Evolutionary conservation across 1,140 invertebrate genomes (phyloP).

Genomic region (Trichonephila clavata): DNA sequence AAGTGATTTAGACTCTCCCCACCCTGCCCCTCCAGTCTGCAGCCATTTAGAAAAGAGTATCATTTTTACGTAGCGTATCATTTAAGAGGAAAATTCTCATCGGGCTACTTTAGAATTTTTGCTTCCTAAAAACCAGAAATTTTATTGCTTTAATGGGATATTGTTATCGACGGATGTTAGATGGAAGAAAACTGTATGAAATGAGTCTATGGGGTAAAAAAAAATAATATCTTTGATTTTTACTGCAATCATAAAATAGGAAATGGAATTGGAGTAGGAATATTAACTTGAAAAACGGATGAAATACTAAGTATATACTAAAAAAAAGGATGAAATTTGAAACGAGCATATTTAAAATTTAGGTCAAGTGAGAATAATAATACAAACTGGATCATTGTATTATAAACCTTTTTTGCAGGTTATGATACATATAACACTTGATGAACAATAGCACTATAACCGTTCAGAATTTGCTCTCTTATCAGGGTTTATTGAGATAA

Average conservation of each 20-base stretch:
- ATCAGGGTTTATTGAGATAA: too few species aligned
- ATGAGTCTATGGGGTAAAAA: neutral
- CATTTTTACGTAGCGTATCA: neutral
- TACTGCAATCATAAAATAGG: neutral
- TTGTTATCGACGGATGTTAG: neutral
- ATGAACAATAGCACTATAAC: too few species aligned
- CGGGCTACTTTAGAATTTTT: neutral
- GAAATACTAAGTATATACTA: too few species aligned
- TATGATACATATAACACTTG: too few species aligned
- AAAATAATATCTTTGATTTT: neutral
- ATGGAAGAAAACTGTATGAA: neutral
- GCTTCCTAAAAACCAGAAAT: neutral
- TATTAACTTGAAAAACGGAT: neutral
- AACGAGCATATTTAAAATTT: too few species aligned
- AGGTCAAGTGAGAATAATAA: too few species aligned
- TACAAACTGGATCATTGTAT: too few species aligned
- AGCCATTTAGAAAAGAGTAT: neutral
- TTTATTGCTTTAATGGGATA: constrained; percentile 12
- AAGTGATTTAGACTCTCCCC: neutral
- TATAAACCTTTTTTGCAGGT: too few species aligned
- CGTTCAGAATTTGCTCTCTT: too few species aligned
- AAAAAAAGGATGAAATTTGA: too few species aligned
- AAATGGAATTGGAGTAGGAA: neutral
- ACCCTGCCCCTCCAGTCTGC: neutral
- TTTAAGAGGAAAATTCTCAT: neutral